Percentiles rank a stretch among this genome's conserved stretches.
phyloP scores from a whole-genome alignment of 2,113 vertebrate genomes.

The Thermophis baileyi region DNA sequence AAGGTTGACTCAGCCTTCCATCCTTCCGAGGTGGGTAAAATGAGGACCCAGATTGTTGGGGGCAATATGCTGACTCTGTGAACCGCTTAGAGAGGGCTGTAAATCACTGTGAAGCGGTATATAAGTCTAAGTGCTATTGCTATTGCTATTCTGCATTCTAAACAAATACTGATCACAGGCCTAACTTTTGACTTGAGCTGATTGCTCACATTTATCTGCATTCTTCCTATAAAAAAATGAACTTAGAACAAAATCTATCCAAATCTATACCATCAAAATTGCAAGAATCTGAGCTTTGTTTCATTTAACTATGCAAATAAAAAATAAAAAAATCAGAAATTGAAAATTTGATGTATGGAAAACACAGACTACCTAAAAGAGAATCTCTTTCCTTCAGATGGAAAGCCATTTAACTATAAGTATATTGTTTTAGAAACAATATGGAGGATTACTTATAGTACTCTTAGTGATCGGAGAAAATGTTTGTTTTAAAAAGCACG shows the following conservation, averaged over 20 bases:
- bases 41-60: too few species aligned
- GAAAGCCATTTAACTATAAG: not conserved
- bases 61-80: too few species aligned
- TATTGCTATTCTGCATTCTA: not conserved
- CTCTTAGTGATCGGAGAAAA: not conserved
- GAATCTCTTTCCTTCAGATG: not conserved
- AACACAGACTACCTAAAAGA: not conserved
- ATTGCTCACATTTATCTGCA: not conserved
- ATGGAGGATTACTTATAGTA: not conserved
- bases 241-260: not conserved
- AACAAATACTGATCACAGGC: not conserved
- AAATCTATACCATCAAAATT: not conserved
- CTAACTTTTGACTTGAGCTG: not conserved
- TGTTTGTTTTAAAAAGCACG: not conserved
- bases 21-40: too few species aligned
- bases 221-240: not conserved
- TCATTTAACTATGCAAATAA: not conserved
- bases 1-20: too few species aligned
- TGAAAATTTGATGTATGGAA: not conserved
- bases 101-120: too few species aligned
- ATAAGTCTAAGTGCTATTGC: too few species aligned
- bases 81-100: too few species aligned
- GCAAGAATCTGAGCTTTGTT: not conserved
- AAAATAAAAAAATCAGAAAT: not conserved
- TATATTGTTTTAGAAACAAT: not conserved